These are phyloP conservation scores for Cosmopolites sordidus DNA, from an alignment of 2,888 invertebrate species.

Conservation along the genomic window DNA sequence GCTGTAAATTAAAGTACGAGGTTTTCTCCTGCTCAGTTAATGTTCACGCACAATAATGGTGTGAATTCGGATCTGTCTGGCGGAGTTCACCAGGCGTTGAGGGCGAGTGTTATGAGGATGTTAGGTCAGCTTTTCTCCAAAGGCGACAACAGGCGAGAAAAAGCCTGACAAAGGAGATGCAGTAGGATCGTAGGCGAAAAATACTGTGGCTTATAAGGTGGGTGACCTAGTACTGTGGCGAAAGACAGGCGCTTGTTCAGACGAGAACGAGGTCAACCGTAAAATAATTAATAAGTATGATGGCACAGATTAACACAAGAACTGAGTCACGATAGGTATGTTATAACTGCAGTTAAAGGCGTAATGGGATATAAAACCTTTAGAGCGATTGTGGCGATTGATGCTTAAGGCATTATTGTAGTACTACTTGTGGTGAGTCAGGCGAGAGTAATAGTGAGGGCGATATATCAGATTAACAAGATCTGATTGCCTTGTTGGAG, in stretches of 20 bases:
- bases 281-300: constrained; percentile 14
- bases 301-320: constrained; percentile 10
- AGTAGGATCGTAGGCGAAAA: too few relatives aligned
- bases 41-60: neutral
- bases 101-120: too few relatives aligned
- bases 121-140: too few relatives aligned
- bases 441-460: too few relatives aligned
- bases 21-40: constrained; percentile 3
- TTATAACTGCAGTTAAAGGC: constrained; percentile 1
- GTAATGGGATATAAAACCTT: constrained; percentile 5
- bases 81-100: too few relatives aligned
- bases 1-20: constrained; percentile 17
- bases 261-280: constrained; percentile 26
- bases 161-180: too few relatives aligned
- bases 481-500: too few relatives aligned
- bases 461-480: too few relatives aligned
- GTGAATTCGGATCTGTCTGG: neutral
- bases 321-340: constrained; percentile 4
- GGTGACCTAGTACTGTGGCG: constrained; percentile 29
- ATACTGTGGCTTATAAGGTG: constrained; percentile 12
- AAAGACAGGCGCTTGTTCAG: constrained; percentile 21
- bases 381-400: constrained; percentile 5
- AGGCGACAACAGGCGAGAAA: too few relatives aligned
- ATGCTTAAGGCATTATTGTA: too few relatives aligned
- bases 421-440: too few relatives aligned